These are phyloP conservation scores for Tetheella fluctuosa DNA, from an alignment of 2,888 invertebrate species.

Conservation along the genomic window DNA sequence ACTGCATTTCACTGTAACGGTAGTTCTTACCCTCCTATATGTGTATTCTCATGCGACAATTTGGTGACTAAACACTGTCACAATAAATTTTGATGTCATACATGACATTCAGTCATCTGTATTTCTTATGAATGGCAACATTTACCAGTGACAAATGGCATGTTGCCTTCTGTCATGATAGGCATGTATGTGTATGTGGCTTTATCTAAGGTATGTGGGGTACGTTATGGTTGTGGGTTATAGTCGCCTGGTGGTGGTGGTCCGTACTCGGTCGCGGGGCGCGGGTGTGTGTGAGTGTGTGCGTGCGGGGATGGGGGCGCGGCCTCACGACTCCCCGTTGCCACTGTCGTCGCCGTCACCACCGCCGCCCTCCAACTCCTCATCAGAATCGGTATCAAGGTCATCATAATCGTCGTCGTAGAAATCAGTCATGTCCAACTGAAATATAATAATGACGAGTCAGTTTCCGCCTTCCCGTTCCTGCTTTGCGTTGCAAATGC, in stretches of 20 bases:
- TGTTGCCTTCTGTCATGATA: not conserved
- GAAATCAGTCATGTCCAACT: conserved; percentile 96
- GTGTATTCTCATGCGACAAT: not conserved
- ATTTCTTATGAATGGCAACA: not conserved
- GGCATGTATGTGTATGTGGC: not conserved
- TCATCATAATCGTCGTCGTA: conserved; percentile 98
- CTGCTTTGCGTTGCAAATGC: not conserved
- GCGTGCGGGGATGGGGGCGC: conserved; percentile 37
- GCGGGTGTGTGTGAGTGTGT: conserved; percentile 13
- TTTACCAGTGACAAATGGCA: not conserved
- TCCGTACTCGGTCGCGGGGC: conserved; percentile 2
- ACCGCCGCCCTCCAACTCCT: conserved; percentile 87
- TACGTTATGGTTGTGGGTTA: conserved; percentile 11
- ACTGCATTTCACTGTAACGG: not conserved
- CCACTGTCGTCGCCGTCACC: conserved; percentile 95
- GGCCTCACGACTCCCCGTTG: conserved; percentile 94
- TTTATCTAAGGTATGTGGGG: no score
- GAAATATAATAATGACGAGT: conserved; percentile 36
- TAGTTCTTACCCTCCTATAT: not conserved
- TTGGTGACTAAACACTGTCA: not conserved
- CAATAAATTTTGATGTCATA: not conserved
- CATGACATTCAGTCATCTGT: not conserved
- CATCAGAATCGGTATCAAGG: conserved; percentile 87
- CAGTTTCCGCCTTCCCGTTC: conserved; percentile 8
- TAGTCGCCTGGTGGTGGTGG: conserved; percentile 33